Conservation (phyloP, 2,888 invertebrate genomes). For the Melanargia galathea region DNA sequence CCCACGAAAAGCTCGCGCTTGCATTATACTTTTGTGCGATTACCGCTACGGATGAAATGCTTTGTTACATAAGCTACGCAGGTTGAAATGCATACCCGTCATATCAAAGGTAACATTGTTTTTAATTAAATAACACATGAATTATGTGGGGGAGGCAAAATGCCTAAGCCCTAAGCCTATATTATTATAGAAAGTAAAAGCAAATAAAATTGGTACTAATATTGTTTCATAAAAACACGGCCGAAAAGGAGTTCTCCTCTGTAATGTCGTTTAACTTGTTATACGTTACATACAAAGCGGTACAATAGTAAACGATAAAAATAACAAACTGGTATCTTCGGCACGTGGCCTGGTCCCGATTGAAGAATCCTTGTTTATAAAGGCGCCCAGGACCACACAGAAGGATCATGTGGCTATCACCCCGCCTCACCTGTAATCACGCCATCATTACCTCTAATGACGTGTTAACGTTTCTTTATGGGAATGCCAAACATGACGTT, state of each 20-base stretch:
- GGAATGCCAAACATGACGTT: constrained; percentile 82
- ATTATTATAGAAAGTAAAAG: not conserved
- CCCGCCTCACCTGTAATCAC: constrained; percentile 76
- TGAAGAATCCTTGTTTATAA: constrained; percentile 63
- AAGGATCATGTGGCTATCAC: constrained; percentile 73
- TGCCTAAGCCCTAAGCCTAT: too few relatives aligned
- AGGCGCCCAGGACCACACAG: constrained; percentile 76
- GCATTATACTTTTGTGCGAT: constrained; percentile 35
- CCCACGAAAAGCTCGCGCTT: constrained; percentile 40
- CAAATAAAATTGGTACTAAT: constrained; percentile 3
- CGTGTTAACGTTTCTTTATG: constrained; percentile 82
- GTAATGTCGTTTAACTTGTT: constrained; percentile 10
- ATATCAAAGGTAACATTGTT: not conserved
- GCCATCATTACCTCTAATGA: constrained; percentile 82
- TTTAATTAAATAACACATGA: not conserved
- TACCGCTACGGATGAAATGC: constrained; percentile 24
- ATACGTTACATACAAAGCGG: constrained; percentile 50
- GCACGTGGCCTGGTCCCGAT: constrained; percentile 68
- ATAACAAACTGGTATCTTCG: constrained; percentile 42
- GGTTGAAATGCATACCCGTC: not conserved
- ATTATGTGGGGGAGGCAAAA: not conserved
- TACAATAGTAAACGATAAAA: constrained; percentile 27
- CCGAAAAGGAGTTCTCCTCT: not conserved
- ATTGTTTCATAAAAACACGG: constrained; percentile 4
- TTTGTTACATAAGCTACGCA: not conserved